phyloP scores from a whole-genome alignment of 2,888 invertebrate species.

The Parapristionchus giblindavisi region DNA sequence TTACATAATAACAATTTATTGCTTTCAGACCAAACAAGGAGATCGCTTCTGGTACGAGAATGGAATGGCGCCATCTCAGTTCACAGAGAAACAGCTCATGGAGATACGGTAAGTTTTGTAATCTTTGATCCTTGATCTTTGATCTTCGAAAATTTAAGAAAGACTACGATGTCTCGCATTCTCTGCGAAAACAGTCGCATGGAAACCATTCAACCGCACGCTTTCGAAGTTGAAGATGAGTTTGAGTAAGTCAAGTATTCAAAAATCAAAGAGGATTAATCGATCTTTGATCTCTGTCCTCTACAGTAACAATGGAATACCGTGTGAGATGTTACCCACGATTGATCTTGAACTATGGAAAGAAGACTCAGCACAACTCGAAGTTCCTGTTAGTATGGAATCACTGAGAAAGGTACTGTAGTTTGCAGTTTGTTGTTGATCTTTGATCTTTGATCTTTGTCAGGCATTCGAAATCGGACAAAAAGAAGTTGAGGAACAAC shows the following conservation, averaged over 20 bases:
- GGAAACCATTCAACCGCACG: conserved; percentile 40
- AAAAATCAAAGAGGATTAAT: neutral
- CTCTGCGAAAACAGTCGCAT: conserved; percentile 30
- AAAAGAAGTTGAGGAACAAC: conserved; percentile 34
- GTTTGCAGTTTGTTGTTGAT: neutral
- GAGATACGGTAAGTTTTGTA: conserved; percentile 34
- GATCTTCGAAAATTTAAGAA: neutral
- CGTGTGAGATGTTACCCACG: conserved; percentile 43
- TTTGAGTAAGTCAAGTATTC: conserved; percentile 37
- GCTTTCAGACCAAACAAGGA: conserved; percentile 47
- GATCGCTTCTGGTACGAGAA: conserved; percentile 70
- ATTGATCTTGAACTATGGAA: conserved; percentile 49
- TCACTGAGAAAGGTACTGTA: conserved; percentile 4
- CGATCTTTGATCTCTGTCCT: neutral
- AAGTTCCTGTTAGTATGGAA: conserved; percentile 51
- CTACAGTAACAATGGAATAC: conserved; percentile 56
- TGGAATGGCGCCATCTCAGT: conserved; percentile 49
- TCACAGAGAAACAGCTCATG: conserved; percentile 35
- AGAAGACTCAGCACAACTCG: conserved; percentile 48
- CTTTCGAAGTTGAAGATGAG: conserved; percentile 35
- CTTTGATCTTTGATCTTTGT: neutral
- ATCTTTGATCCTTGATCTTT: conserved; percentile 15
- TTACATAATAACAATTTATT: too few species aligned
- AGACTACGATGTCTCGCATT: conserved; percentile 12
- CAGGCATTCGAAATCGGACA: conserved; percentile 44